These are phyloP conservation scores for Petroica traversi DNA, from an alignment of 2,113 vertebrate genomes.

Conservation along the genomic window DNA sequence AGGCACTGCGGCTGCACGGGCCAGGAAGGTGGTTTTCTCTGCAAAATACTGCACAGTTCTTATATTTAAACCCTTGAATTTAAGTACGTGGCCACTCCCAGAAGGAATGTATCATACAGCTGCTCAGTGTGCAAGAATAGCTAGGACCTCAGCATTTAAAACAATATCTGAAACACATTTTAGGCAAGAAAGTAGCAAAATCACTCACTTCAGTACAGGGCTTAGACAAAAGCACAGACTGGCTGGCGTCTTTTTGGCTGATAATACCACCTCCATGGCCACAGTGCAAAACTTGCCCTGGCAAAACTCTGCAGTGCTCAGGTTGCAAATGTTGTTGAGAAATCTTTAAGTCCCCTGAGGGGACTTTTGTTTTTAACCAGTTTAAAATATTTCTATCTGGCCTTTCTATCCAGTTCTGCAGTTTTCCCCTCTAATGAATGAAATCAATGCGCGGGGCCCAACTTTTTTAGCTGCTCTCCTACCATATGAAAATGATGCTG, in stretches of 20 bases:
- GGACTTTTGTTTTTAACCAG: neutral
- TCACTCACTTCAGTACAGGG: neutral
- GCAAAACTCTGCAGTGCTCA: neutral
- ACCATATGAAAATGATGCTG: neutral
- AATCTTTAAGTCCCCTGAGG: neutral
- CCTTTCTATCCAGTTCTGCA: neutral
- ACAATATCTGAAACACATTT: neutral
- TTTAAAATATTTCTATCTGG: neutral
- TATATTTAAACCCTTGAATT: neutral
- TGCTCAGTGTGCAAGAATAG: neutral
- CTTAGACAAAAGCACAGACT: neutral
- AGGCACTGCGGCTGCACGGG: neutral
- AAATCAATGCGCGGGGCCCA: rapidly evolving
- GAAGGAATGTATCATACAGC: neutral
- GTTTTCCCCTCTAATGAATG: neutral
- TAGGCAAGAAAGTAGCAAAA: neutral
- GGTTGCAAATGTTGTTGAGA: neutral
- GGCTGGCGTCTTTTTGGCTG: neutral
- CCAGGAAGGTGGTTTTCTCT: neutral
- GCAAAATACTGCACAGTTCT: neutral
- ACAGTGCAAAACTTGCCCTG: neutral
- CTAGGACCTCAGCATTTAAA: neutral
- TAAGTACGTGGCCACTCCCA: neutral
- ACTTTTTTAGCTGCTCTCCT: neutral
- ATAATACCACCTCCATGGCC: neutral